Evolutionary conservation across 2,888 invertebrate genomes (phyloP), one percentile per base, ranked within the genome.

Genomic region (Carterocephalus palaemon): DNA sequence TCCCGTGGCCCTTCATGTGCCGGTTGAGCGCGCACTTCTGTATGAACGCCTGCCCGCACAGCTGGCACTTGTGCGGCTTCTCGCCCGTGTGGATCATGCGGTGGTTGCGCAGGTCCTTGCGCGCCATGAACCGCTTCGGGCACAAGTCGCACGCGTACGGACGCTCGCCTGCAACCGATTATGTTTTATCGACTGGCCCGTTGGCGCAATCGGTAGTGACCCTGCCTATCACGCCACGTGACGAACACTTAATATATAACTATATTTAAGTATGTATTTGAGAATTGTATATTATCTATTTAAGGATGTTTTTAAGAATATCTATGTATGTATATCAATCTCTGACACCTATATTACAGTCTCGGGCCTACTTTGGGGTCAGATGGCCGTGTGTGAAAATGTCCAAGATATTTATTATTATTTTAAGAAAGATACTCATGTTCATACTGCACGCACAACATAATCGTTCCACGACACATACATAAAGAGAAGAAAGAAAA

Each of bases 21-120:
- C 97, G 92, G 17, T 96, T 96, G 7, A 97, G 88, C 58, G 97
- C 97, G 82, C 97, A 96, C 57, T 96, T 90, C 79, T 95, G 94
- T 73, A 96, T 96, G 77, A 96, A 96, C 0, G 95, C 95, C 75
- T 95, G 96, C 66, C 92, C 92, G 76, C 97, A 97, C 32, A 96
- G 91, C 42, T 88, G 88, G 71, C 97, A 97, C 70, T 96, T 95
- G 89, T 94, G 96, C 1, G 95, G 95, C 67, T 96, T 96, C 65
- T 96, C 96, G 0, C 94, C 93, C 45, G 93, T 95, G 80, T 97
- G 97, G 0, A 96, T 97, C 68, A 96, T 89, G 63, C 93, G 92
- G 80, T 96, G 96, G 80, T 96, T 96, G 70, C 95, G 93, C 81
- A 95, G 93, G 74, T 96, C 96, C 55, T 96, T 96, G 65, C 95